Base-by-base conservation (phyloP, 1,140 invertebrate genomes). In the Trachymyrmex cornetzi region DNA sequence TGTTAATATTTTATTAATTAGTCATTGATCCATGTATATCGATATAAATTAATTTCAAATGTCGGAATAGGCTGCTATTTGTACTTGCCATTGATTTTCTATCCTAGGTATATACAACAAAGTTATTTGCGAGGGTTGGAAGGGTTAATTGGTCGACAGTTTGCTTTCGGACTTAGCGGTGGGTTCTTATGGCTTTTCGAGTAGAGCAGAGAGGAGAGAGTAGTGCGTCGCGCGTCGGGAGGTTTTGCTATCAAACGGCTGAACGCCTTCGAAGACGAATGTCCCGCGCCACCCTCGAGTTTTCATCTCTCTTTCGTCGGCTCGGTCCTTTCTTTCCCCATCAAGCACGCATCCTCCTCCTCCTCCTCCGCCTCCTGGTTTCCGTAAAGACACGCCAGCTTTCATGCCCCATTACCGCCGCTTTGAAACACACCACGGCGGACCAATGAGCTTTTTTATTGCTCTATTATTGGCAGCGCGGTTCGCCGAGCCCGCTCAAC, bases 341-440 rank as follows among this genome's bases (percentile, higher is more conserved):
- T 48, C 71, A 50, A 71, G 74, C 66, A 61, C 22, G 57, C 86
- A 66, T 53, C 71, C 67, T 24, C 22, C 24, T 53, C 82, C 63
- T 44, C 82, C 63, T 77, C 63, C 86, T 90, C 90, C 38, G 12
- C 24, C 82, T 87, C 81, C 87, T 89, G 75, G 50, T 63, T 79
- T 34, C 38, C 72, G 64, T 77, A 61, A 53, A 38, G 50, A 77
- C 79, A 61, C 72, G 72, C 66, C 77, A 86, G 89, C 92, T 92
- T 92, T 91, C 87, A 93, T 91, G 92, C 92, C 88, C 91, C 93
- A 93, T 93, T 93, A 93, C 90, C 88, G 57, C 82, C 88, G 87
- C 92, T 93, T 93, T 93, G 90, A 92, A 84, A 85, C 87, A 67
- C 48, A 9, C 84, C 55, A 85, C 87, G 34, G 59, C 75, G 59